These are phyloP conservation scores for Pristiophorus japonicus DNA, from an alignment of 2,113 vertebrate genomes.

Conservation along the genomic window DNA sequence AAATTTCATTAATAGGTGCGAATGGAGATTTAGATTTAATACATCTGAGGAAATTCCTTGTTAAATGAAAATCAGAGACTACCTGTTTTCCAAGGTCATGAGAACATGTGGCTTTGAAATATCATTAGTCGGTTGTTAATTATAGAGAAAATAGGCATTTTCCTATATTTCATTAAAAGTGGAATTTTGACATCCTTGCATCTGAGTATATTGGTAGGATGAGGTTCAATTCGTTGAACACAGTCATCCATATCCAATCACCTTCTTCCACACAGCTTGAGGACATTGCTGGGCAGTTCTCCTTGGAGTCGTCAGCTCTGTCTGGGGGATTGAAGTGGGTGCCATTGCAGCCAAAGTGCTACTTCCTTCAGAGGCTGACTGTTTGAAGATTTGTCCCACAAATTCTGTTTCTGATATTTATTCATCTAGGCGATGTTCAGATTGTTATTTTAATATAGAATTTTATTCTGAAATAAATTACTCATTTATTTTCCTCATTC, in stretches of 20 bases:
- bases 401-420: not conserved
- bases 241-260: not conserved
- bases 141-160: not conserved
- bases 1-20: not conserved
- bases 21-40: not conserved
- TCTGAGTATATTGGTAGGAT: not conserved
- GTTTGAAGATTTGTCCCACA: too few relatives aligned
- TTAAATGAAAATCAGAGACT: not conserved
- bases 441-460: not conserved
- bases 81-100: not conserved
- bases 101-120: not conserved
- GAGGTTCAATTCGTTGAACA: not conserved
- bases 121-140: not conserved
- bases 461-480: not conserved
- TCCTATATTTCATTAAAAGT: not conserved
- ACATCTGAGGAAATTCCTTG: not conserved
- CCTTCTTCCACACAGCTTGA: not conserved
- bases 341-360: not conserved
- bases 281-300: not conserved
- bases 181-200: not conserved
- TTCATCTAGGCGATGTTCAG: not conserved
- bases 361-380: not conserved
- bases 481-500: not conserved
- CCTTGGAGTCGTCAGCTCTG: not conserved
- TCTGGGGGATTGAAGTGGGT: not conserved